A percentile compares a stretch with the other conserved stretches of the same genome.
Conservation (phyloP, 2,113 vertebrate species). For the Entomyzon cyanotis region DNA sequence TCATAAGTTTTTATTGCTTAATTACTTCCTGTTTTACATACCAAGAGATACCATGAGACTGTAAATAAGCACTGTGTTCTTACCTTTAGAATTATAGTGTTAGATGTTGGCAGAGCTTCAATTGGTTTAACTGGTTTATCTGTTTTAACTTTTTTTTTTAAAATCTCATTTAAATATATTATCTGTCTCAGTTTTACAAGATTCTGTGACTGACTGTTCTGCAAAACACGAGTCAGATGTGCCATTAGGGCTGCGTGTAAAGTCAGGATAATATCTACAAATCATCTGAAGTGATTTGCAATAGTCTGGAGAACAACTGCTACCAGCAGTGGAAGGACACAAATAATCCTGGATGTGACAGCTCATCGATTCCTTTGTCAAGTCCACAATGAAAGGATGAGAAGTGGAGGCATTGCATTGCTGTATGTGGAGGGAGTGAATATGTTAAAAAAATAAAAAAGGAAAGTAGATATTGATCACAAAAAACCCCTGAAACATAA, state of each 20-base stretch:
- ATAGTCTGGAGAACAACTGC: background rate
- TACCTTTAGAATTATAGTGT: background rate
- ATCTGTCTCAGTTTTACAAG: background rate
- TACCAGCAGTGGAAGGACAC: background rate
- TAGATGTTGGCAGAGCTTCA: background rate
- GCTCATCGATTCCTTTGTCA: background rate
- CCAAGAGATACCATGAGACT: slow-evolving; percentile 34
- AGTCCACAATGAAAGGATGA: background rate
- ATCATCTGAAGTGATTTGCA: background rate
- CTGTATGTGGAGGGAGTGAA: background rate
- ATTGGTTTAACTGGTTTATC: background rate
- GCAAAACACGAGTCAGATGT: background rate
- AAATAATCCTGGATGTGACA: background rate
- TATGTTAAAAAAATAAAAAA: background rate
- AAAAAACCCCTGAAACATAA: background rate
- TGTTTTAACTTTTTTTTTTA: background rate
- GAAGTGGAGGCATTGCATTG: background rate
- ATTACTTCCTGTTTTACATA: slow-evolving; percentile 55
- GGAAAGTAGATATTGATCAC: background rate
- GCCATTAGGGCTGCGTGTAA: background rate
- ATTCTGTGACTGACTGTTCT: background rate
- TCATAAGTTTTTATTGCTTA: slow-evolving; percentile 62
- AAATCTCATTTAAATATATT: background rate
- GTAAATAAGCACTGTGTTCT: slow-evolving; percentile 9
- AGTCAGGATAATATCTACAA: background rate